Conservation (phyloP, 1,140 invertebrate species). For the Lamellibrachia luymesi region DNA sequence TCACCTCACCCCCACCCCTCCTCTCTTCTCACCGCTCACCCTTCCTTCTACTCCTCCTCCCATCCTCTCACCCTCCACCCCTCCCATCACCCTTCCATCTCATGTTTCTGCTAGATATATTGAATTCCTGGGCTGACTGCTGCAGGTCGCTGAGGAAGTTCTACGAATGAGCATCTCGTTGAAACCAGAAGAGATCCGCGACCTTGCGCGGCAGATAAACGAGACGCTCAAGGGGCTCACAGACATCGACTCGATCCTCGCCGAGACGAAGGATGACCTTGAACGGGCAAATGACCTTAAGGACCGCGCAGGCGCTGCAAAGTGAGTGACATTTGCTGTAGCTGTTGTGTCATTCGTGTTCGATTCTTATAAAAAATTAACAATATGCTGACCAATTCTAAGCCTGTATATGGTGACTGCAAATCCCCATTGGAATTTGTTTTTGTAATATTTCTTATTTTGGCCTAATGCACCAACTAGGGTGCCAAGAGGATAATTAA, state of each 20-base stretch:
- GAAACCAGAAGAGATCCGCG: constrained; percentile 80
- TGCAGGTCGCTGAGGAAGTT: constrained; percentile 55
- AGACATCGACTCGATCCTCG: constrained; percentile 85
- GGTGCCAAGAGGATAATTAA: too few species aligned
- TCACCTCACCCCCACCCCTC: too few species aligned
- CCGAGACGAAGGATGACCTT: constrained; percentile 78
- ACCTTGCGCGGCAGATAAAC: constrained; percentile 80
- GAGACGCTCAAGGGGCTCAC: constrained; percentile 80
- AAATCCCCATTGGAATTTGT: too few species aligned
- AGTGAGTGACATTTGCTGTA: constrained; percentile 57
- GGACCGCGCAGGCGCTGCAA: constrained; percentile 72
- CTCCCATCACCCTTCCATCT: too few species aligned
- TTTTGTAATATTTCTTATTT: too few species aligned
- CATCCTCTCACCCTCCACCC: too few species aligned
- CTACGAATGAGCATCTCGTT: constrained; percentile 69
- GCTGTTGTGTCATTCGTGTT: not conserved
- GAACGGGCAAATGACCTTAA: constrained; percentile 73
- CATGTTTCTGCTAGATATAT: not conserved
- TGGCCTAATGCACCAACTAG: too few species aligned
- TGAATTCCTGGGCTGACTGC: not conserved
- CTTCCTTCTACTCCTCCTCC: too few species aligned
- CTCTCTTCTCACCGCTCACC: not conserved
- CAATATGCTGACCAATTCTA: not conserved
- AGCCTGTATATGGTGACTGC: too few species aligned
- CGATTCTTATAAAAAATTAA: not conserved